Base-by-base conservation (phyloP, 2,113 vertebrate genomes). In the Engraulis encrasicolus region DNA sequence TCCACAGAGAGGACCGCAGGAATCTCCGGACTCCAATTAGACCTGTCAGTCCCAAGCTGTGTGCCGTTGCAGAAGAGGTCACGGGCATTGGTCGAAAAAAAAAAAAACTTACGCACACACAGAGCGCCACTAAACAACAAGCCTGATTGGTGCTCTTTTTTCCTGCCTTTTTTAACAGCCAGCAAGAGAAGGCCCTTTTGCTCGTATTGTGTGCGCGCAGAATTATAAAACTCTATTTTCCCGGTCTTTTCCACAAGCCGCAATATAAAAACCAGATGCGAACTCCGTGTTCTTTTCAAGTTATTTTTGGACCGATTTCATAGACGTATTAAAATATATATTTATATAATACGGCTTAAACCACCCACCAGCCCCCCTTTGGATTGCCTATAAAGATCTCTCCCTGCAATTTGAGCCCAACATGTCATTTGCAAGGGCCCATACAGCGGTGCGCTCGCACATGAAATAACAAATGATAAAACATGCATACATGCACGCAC, bases 231-330 rank as follows among this genome's bases (percentile, higher is more conserved):
- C 49, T 87, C 85, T 85, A 79, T 86, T 87, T 90, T 89, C 87
- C 86, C 85, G 86, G 82, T 45, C 88, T 84, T 87, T 86, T 87
- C 86, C 85, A 31, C 86, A 91, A 90, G 81, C 89, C 88, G 48
- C 90, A 91, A 88, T 90, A 92, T 92, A 88, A 91, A 90, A 91
- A 87, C 88, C 91, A 91, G 89, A 91, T 90, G 88, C 48, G 89
- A 87, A 90, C 83, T 74, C 66, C 31, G 81, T 85, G 88, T 90
- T 90, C 87, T 87, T 85, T 91, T 90, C 83, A 89, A 90, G 91
- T 90, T 91, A 90, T 91, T 91, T 87, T 89, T 92, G 90, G 91
- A 90, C 18, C 80, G 79, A 82, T 88, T 89, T 90, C 88, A 89
- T 85, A 89, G 91, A 86, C 87, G 61, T 87, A 90, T 91, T 92